Evolutionary conservation across 1,140 invertebrate genomes (phyloP).

Genomic region (Drosophila pseudoobscura): DNA sequence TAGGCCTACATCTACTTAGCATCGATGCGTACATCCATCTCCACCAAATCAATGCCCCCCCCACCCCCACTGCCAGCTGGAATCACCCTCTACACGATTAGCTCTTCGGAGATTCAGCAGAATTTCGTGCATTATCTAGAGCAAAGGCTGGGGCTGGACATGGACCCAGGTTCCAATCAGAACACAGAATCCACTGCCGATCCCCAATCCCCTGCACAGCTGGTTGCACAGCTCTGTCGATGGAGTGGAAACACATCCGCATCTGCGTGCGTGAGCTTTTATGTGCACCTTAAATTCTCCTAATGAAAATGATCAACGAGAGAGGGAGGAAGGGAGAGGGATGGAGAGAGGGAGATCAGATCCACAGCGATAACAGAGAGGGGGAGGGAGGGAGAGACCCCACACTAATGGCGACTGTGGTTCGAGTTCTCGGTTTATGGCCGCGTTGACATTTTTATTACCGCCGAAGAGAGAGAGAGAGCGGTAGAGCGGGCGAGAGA

Average conservation of each 20-base stretch:
- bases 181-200: not conserved
- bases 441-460: slow-evolving; percentile 81
- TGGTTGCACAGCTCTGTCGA: slow-evolving; percentile 39
- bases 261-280: slow-evolving; percentile 53
- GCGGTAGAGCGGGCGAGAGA: no score
- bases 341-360: slow-evolving; percentile 8
- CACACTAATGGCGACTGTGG: slow-evolving; percentile 67
- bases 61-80: no score
- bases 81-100: no score
- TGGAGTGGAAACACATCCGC: slow-evolving; percentile 31
- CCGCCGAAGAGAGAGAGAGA: slow-evolving; percentile 17
- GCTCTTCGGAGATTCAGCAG: not conserved
- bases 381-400: slow-evolving; percentile 25
- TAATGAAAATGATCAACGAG: slow-evolving; percentile 47
- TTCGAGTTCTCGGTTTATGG: slow-evolving; percentile 65
- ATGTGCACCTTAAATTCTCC: slow-evolving; percentile 69
- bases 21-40: no score
- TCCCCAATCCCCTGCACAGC: slow-evolving; percentile 17
- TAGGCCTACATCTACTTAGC: no score
- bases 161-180: not conserved
- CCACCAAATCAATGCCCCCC: no score
- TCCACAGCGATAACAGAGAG: not conserved
- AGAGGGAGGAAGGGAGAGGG: slow-evolving; percentile 2
- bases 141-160: not conserved
- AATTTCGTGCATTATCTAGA: not conserved